Evolutionary conservation across 2,797 vertebrate genomes (phyloP), one percentile per base, ranked within the genome.

Genomic region (Pangasius djambal): DNA sequence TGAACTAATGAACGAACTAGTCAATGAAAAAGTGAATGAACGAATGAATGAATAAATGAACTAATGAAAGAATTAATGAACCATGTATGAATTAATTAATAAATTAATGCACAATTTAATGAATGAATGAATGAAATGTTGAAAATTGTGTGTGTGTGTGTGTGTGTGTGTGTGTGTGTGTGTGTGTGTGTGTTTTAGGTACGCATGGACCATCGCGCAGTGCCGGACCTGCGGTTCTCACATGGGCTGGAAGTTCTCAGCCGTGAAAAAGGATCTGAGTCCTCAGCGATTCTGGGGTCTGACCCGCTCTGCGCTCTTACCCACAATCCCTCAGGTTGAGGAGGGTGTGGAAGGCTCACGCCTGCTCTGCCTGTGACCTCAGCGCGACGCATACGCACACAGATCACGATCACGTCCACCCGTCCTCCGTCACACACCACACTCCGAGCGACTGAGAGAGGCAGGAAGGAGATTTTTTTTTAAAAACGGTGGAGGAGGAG

Each of bases 181-280:
- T 83, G 10, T 28, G 79, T 59, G 34, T 28, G 79, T 82, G 40
- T 86, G 0, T 55, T 55, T 86, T 15, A 99, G 99, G 89, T 99
- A 98, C 22, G 98, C 98, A 37, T 99, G 99, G 99, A 99, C 98
- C 0, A 96, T 99, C 4, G 99, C 98, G 31, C 97, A 99, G 95
- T 99, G 99, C 92, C 93, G 96, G 77, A 94, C 96, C 87, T 99
- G 99, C 15, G 95, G 97, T 0, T 98, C 96, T 92, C 98, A 99
- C 90, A 97, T 99, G 95, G 99, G 99, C 16, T 99, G 98, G 98
- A 99, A 99, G 93, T 99, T 99, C 94, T 98, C 98, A 0, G 97
- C 99, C 89, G 97, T 97, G 59, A 97, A 97, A 92, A 99, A 98
- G 92, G 98, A 99, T 93, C 95, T 99, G 96, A 96, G 95, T n/a